Percentiles rank a stretch among this genome's conserved stretches.
Conservation (phyloP, 2,797 vertebrate species). For the Stomatorhinus walkeri region DNA sequence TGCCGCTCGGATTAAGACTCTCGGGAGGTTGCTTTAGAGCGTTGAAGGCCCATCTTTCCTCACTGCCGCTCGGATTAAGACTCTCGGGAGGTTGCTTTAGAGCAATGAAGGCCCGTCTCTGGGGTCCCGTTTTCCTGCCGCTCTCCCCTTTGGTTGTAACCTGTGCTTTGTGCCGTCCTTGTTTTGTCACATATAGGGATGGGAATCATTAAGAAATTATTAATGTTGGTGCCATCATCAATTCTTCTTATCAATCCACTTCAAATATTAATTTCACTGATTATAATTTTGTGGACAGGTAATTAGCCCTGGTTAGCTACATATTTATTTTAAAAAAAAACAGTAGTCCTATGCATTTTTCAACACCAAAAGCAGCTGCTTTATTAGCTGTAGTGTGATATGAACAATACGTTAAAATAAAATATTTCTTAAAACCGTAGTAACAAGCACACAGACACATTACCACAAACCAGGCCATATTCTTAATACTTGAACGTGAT, state of each 20-base stretch:
- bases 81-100: background rate
- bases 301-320: background rate
- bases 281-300: background rate
- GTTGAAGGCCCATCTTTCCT: too few species aligned
- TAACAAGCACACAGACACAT: background rate
- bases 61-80: too few species aligned
- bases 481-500: background rate
- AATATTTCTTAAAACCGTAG: background rate
- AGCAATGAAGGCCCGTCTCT: background rate
- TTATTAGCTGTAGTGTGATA: background rate
- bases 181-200: background rate
- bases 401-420: background rate
- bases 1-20: background rate
- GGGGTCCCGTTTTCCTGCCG: background rate
- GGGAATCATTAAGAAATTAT: background rate
- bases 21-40: background rate
- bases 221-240: background rate
- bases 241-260: background rate
- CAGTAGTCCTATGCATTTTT: background rate
- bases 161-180: background rate
- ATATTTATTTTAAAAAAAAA: background rate
- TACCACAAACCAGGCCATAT: background rate
- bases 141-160: background rate
- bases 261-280: background rate
- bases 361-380: background rate